phyloP scores from a whole-genome alignment of 2,888 invertebrate genomes.

The Lottia gigantea region DNA sequence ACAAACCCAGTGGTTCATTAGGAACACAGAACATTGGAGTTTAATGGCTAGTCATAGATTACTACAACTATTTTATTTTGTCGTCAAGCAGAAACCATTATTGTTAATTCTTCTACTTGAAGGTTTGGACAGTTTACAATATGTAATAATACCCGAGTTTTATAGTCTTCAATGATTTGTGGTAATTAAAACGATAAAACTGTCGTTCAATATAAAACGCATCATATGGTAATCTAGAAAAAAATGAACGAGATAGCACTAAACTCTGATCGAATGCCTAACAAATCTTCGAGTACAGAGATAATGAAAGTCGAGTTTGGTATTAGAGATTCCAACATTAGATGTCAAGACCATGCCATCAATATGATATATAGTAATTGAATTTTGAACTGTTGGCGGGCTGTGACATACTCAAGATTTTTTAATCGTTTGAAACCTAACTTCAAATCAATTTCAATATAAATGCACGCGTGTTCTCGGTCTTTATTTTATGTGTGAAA shows the following conservation, averaged over 20 bases:
- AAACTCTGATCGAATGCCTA: constrained; percentile 1
- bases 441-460: constrained; percentile 27
- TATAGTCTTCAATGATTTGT: constrained; percentile 5
- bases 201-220: constrained; percentile 9
- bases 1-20: no score
- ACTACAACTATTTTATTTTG: no score
- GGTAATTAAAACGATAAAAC: constrained; percentile 8
- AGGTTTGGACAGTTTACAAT: constrained; percentile 5
- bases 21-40: no score
- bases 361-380: constrained; percentile 43
- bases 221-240: constrained; percentile 9
- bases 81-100: neutral
- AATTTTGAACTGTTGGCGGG: constrained; percentile 43
- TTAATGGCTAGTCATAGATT: no score
- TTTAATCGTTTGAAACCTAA: constrained; percentile 35
- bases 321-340: constrained; percentile 15
- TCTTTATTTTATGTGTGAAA: constrained; percentile 23
- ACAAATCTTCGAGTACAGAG: neutral
- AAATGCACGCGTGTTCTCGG: constrained; percentile 19
- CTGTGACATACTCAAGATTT: constrained; percentile 39
- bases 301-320: neutral
- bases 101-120: neutral
- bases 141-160: constrained; percentile 5
- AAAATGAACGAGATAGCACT: neutral
- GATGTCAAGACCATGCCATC: constrained; percentile 38